Evolutionary conservation across 2,797 vertebrate species (phyloP).

Genomic region (Taeniopygia guttata): DNA sequence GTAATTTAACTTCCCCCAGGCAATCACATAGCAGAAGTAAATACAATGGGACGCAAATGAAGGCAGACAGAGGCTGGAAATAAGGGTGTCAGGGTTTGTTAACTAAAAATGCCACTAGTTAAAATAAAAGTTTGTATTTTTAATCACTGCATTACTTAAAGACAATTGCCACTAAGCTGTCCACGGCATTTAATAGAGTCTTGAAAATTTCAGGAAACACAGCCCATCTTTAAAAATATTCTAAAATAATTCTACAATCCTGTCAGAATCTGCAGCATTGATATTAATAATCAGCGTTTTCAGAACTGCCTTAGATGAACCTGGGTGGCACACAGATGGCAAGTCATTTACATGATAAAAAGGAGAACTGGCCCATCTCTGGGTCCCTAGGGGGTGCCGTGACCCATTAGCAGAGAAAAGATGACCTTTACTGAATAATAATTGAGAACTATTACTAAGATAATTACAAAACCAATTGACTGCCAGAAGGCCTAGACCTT

Average conservation of each 20-base stretch:
- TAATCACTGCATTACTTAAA: neutral
- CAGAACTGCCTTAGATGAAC: conserved; percentile 48
- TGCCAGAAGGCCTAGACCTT: conserved; percentile 70
- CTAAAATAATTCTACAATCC: neutral
- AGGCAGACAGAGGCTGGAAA: neutral
- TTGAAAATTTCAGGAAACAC: neutral
- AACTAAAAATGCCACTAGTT: neutral
- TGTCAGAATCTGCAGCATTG: conserved; percentile 13
- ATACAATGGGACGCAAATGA: neutral
- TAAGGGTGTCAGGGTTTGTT: neutral
- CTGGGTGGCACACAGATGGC: conserved; percentile 65
- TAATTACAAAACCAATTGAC: conserved; percentile 77
- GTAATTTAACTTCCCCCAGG: neutral
- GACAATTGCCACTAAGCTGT: neutral
- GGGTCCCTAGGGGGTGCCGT: conserved; percentile 46
- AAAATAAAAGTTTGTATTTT: neutral
- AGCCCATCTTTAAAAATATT: neutral
- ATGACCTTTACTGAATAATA: conserved; percentile 73
- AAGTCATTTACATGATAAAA: conserved; percentile 70
- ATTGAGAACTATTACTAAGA: conserved; percentile 75
- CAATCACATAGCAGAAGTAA: neutral
- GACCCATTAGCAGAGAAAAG: conserved; percentile 69
- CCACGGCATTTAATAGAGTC: neutral
- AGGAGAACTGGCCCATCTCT: conserved; percentile 51
- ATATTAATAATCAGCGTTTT: conserved; percentile 42